phyloP scores from a whole-genome alignment of 2,888 invertebrate genomes.

The Noctua janthe region DNA sequence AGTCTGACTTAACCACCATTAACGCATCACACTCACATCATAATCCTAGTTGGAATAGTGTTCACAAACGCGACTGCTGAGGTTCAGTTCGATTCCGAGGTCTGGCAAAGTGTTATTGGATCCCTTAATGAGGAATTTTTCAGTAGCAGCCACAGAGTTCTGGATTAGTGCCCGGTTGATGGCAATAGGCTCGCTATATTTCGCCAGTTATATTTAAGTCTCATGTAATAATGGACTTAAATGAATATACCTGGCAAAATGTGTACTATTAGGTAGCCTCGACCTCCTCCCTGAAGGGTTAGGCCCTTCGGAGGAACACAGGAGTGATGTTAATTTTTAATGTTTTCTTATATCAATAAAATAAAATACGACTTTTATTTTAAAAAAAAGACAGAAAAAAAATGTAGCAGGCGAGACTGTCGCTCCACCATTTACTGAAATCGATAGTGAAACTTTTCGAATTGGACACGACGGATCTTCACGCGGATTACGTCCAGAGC shows the following conservation, averaged over 20 bases:
- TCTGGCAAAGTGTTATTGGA: background rate
- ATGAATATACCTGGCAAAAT: background rate
- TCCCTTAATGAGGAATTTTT: background rate
- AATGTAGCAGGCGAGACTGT: background rate
- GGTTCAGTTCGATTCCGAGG: background rate
- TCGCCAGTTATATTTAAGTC: too few relatives aligned
- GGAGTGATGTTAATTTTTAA: background rate
- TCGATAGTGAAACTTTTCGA: slow-evolving; percentile 59
- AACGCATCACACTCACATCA: background rate
- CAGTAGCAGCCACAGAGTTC: background rate
- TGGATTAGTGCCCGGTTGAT: background rate
- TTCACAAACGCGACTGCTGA: background rate
- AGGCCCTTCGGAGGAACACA: background rate
- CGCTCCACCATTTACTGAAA: slow-evolving; percentile 16
- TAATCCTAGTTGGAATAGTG: background rate
- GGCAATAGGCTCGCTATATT: too few relatives aligned
- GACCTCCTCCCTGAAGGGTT: too few relatives aligned
- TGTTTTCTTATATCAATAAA: background rate
- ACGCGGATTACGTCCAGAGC: slow-evolving; percentile 60
- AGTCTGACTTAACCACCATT: background rate
- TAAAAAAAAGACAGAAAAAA: background rate
- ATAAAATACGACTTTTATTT: background rate
- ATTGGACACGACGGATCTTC: slow-evolving; percentile 57
- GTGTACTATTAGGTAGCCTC: background rate
- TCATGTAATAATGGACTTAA: background rate